Base-by-base conservation (phyloP, 1,140 invertebrate genomes). In the Delia radicum region DNA sequence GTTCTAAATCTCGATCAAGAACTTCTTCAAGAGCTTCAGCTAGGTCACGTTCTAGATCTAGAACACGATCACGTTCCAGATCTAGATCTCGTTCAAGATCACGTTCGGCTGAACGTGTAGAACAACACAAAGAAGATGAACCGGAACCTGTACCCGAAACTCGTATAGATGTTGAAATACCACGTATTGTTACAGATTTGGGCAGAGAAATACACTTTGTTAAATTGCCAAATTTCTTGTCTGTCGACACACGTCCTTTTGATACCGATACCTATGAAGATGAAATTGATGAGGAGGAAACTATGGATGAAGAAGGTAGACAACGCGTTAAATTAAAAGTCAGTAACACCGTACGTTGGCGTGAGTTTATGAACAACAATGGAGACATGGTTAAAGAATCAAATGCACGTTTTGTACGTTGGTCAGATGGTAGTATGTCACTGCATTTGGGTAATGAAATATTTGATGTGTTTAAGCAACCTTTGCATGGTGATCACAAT, bases 361-460 rank as follows among this genome's bases (percentile, higher is more conserved):
- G 96, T n/a, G 94, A 94, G 27, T 89, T 87, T 3, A 92, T 95
- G 83, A 93, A 95, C 81, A 93, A 95, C 29, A 93, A 96, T 65
- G 95, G 94, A 7, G 93, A 95, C 81, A 89, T 92, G 6, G 88
- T 93, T 0, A 94, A 94, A 81, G 96, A 99, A 88, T 98, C 96
- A 65, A 99, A 99, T 88, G 95, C 98, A 0, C 91, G 97, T 74
- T 92, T 99, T 80, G 95, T 99, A 8, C 91, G 93, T 77, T 99
- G 98, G 98, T 98, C 97, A 0, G 98, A 99, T 87, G 97, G 98
- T 10, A 97, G 95, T 78, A 94, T 98, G 92, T 98, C 97, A n/a
- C 87, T 99, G 21, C 96, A 99, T 87, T 90, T 99, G 48, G 98
- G 98, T 27, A 93, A 93, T 61, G 98, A 99, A 90, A 96, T 99